These are phyloP conservation scores for Tenthredo scrophulariae DNA, from an alignment of 2,888 invertebrate species.

Conservation along the genomic window DNA sequence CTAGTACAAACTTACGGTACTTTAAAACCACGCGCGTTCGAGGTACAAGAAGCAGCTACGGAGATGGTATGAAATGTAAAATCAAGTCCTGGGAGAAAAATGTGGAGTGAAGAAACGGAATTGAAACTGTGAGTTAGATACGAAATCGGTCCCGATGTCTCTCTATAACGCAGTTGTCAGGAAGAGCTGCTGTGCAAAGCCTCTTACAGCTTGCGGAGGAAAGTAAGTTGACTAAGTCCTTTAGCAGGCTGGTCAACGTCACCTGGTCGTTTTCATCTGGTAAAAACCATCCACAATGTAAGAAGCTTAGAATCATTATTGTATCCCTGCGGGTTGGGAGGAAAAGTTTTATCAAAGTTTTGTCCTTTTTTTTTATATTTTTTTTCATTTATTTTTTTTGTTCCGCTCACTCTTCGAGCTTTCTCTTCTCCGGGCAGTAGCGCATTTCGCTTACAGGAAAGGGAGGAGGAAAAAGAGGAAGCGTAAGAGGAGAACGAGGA, in stretches of 20 bases:
- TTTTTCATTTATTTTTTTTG: not conserved
- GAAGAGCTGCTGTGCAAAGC: conserved; percentile 23
- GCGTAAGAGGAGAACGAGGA: not conserved
- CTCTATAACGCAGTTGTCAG: not conserved
- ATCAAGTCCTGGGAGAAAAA: not conserved
- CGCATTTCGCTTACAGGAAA: not conserved
- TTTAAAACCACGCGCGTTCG: not conserved
- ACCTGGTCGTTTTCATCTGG: conserved; percentile 47
- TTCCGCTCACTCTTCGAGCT: not conserved
- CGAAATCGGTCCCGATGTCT: conserved; percentile 2
- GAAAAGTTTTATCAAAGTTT: conserved; percentile 61
- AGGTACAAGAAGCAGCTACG: not conserved
- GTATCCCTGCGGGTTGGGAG: conserved; percentile 60
- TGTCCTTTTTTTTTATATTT: not conserved
- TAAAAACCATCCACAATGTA: conserved; percentile 58
- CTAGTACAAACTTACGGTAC: conserved; percentile 17
- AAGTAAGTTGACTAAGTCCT: conserved; percentile 49
- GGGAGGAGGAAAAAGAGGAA: not conserved
- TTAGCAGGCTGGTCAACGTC: conserved; percentile 49
- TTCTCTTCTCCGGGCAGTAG: not conserved
- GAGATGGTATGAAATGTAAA: conserved; percentile 3
- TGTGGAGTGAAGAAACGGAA: not conserved
- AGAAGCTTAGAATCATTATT: conserved; percentile 70
- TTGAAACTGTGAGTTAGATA: not conserved
- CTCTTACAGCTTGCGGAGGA: conserved; percentile 39